A percentile compares a stretch with the other conserved stretches of the same genome.
phyloP scores from a whole-genome alignment of 2,113 vertebrate genomes.

The Syngnathoides biaculeatus region DNA sequence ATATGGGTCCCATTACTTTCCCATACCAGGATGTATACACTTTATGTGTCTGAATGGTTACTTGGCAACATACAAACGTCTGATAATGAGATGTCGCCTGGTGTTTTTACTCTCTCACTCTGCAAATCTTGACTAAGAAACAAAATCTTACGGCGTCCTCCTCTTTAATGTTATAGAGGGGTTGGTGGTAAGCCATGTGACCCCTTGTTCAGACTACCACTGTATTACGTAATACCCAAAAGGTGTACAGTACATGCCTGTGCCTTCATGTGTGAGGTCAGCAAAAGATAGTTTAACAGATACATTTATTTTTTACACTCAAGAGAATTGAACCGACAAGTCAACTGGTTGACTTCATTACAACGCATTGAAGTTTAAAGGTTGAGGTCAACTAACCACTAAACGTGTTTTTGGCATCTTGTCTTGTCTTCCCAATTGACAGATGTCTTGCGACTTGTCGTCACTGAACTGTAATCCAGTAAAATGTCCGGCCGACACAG shows the following conservation, averaged over 20 bases:
- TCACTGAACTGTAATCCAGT: too few relatives aligned
- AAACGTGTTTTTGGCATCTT: too few relatives aligned
- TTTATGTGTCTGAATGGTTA: slow-evolving; percentile 38
- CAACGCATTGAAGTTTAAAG: too few relatives aligned
- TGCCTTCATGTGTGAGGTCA: neutral
- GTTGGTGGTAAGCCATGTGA: slow-evolving; percentile 64
- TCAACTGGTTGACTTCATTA: too few relatives aligned
- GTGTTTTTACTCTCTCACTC: slow-evolving; percentile 17
- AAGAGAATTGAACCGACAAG: too few relatives aligned
- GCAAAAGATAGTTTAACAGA: too few relatives aligned
- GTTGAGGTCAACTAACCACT: too few relatives aligned
- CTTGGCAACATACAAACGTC: slow-evolving; percentile 56
- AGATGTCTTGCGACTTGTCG: too few relatives aligned
- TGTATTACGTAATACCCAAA: slow-evolving; percentile 51
- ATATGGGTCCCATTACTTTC: slow-evolving; percentile 33
- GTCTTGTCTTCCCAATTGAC: too few relatives aligned
- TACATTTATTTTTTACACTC: too few relatives aligned
- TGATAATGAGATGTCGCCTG: slow-evolving; percentile 37
- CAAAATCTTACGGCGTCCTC: slow-evolving; percentile 32
- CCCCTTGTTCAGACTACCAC: slow-evolving; percentile 28
- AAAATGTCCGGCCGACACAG: too few relatives aligned
- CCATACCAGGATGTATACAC: slow-evolving; percentile 42
- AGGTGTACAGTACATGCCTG: slow-evolving; percentile 6
- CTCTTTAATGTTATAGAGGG: slow-evolving; percentile 55
- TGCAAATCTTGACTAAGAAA: slow-evolving; percentile 41